A percentile compares a stretch with the other conserved stretches of the same genome.
Evolutionary conservation across 2,797 vertebrate genomes (phyloP).

Genomic region (Aeoliscus strigatus): DNA sequence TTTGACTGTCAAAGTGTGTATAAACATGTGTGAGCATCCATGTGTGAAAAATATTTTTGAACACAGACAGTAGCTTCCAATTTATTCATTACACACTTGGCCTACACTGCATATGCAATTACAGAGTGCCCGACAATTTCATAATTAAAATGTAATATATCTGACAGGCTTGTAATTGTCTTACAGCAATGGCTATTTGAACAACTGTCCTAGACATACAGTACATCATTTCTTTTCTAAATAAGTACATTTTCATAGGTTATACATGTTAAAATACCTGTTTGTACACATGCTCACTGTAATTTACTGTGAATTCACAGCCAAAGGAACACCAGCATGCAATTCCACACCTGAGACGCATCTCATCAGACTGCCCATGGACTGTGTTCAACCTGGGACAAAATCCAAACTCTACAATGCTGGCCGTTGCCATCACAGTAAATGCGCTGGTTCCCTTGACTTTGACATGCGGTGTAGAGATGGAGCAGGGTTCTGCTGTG

Average conservation of each 20-base stretch:
- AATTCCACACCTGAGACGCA: slow-evolving; percentile 76
- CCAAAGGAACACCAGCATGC: slow-evolving; percentile 79
- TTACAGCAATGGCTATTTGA: background rate
- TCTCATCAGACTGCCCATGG: slow-evolving; percentile 83
- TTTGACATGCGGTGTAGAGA: slow-evolving; percentile 79
- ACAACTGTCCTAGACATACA: too few relatives aligned
- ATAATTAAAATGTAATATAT: background rate
- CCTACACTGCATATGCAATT: background rate
- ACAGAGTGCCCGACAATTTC: background rate
- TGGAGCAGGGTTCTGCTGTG: slow-evolving; percentile 76
- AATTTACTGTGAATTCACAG: slow-evolving; percentile 64
- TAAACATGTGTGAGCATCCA: slow-evolving; percentile 1
- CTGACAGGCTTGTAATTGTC: background rate
- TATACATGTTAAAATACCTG: too few relatives aligned
- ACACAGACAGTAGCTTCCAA: slow-evolving; percentile 2
- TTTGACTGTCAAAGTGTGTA: too few relatives aligned
- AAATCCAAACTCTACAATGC: slow-evolving; percentile 82
- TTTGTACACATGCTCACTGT: slow-evolving; percentile 7
- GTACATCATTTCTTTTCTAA: background rate
- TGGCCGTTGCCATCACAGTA: slow-evolving; percentile 80
- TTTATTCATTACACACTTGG: slow-evolving; percentile 3
- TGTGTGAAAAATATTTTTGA: too few relatives aligned
- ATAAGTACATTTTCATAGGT: too few relatives aligned
- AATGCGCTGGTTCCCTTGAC: slow-evolving; percentile 71
- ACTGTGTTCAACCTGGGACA: slow-evolving; percentile 76